Base-by-base conservation (phyloP, 2,888 invertebrate species). In the Mimumesa dahlbomi region DNA sequence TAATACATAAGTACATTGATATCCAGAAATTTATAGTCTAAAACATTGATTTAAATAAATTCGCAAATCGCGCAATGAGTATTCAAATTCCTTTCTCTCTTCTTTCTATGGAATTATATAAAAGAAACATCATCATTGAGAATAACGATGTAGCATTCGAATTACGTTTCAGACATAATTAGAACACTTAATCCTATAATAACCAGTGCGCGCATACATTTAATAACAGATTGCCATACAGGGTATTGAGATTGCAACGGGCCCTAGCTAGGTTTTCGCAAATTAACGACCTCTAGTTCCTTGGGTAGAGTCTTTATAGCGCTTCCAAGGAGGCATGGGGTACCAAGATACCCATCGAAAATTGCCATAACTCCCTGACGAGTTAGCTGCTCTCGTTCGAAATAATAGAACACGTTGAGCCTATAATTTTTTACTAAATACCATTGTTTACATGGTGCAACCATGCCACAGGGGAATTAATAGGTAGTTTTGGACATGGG, bases 401-500 rank as follows among this genome's bases (percentile, higher is more conserved):
- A n/a, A n/a, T n/a, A n/a, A 61, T 73, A 58, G 59, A 63, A 52
- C 50, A 21, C 38, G 40, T 13, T 13, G 49, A 31, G 48, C 50
- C 81, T 84, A 75, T 84, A 85, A 85, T 85, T 84, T 77, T 78
- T 77, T 73, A 67, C n/a, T n/a, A n/a, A n/a, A n/a, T n/a, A n/a
- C n/a, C n/a, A n/a, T n/a, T n/a, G n/a, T 34, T 34, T 34, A 34
- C 34, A 34, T 34, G 34, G n/a, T n/a, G n/a, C n/a, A n/a, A n/a
- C n/a, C n/a, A n/a, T n/a, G n/a, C n/a, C n/a, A n/a, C n/a, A n/a
- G n/a, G 9, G 11, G 45, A 45, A 45, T 25, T 21, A 13, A 11
- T 18, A 7, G 22, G 42, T 18, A 25, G 34, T 2, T 19, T 9
- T 16, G 0, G 13, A 16, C 4, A 31, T 2, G 14, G n/a, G 11